phyloP scores from a whole-genome alignment of 2,797 vertebrate species.

The Anabas testudineus region DNA sequence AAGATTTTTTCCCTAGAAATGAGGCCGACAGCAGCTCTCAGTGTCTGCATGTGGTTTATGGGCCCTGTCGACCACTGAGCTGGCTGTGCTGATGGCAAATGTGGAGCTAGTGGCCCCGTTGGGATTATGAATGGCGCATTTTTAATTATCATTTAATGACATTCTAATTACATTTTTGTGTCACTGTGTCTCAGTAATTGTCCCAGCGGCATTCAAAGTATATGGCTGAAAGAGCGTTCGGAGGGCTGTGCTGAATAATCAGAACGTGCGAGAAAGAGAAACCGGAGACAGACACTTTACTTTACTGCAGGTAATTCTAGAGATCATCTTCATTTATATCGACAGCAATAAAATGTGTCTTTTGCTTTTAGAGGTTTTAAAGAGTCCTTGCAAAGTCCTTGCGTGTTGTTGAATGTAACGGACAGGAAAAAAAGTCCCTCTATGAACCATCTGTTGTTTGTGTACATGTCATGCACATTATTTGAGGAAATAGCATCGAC shows the following conservation, averaged over 20 bases:
- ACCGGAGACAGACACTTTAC: slow-evolving; percentile 2
- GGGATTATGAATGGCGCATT: slow-evolving; percentile 60
- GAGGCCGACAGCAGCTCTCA: slow-evolving; percentile 17
- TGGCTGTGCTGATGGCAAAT: slow-evolving; percentile 49
- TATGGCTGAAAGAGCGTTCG: slow-evolving; percentile 30
- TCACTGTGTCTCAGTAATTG: slow-evolving; percentile 71
- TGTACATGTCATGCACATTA: not conserved
- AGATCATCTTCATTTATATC: not conserved
- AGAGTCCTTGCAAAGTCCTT: not conserved
- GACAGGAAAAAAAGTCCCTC: not conserved
- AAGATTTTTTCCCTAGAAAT: slow-evolving; percentile 17
- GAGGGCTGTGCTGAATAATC: slow-evolving; percentile 44
- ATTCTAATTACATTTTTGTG: slow-evolving; percentile 79
- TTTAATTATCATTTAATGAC: slow-evolving; percentile 81
- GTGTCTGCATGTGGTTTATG: slow-evolving; percentile 17
- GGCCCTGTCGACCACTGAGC: slow-evolving; percentile 40
- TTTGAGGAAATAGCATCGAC: not conserved
- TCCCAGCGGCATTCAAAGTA: slow-evolving; percentile 61
- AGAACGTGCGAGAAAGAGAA: slow-evolving; percentile 24
- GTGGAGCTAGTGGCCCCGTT: slow-evolving; percentile 51
- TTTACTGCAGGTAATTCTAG: slow-evolving; percentile 5
- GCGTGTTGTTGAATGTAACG: not conserved
- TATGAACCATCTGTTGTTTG: slow-evolving; percentile 8
- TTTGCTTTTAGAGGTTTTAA: not conserved
- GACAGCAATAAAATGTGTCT: not conserved